Percentiles rank a stretch among this genome's conserved stretches.
phyloP scores from a whole-genome alignment of 2,797 vertebrate genomes.

The Pogoniulus pusillus region DNA sequence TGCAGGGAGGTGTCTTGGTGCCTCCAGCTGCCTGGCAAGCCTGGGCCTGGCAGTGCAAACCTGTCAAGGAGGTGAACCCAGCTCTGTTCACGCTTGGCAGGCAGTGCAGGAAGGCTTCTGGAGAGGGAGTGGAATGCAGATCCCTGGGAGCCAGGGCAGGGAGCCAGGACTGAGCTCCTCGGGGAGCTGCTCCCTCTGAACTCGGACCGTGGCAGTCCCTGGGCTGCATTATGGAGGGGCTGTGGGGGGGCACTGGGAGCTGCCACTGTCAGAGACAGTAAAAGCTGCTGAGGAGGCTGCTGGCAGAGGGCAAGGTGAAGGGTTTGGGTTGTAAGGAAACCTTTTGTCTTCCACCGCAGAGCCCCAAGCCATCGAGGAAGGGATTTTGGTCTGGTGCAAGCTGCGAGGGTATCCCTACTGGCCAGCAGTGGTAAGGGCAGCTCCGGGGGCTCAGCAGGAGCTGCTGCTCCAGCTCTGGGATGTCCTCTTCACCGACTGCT shows the following conservation, averaged over 20 bases:
- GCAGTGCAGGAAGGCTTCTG: background rate
- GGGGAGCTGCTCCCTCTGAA: too few relatives aligned
- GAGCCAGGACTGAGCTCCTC: accelerated
- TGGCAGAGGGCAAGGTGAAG: background rate
- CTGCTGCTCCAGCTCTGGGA: background rate
- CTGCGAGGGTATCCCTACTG: slow-evolving; percentile 86
- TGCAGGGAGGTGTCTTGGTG: too few relatives aligned
- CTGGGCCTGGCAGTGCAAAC: accelerated
- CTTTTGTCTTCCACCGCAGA: slow-evolving; percentile 62
- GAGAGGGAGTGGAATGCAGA: background rate
- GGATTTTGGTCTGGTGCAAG: slow-evolving; percentile 91
- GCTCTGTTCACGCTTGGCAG: background rate
- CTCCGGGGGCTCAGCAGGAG: background rate
- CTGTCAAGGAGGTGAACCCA: background rate
- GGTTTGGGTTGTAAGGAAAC: background rate
- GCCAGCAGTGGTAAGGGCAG: slow-evolving; percentile 89
- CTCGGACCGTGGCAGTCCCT: too few relatives aligned
- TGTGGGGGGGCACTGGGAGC: accelerated
- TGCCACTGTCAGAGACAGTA: background rate
- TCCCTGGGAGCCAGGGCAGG: background rate
- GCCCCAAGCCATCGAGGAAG: slow-evolving; percentile 79
- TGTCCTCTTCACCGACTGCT: background rate
- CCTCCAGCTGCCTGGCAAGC: background rate
- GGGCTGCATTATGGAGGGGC: background rate
- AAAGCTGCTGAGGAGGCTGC: background rate